Base-by-base conservation (phyloP, 2,113 vertebrate species). In the Platichthys stellatus region DNA sequence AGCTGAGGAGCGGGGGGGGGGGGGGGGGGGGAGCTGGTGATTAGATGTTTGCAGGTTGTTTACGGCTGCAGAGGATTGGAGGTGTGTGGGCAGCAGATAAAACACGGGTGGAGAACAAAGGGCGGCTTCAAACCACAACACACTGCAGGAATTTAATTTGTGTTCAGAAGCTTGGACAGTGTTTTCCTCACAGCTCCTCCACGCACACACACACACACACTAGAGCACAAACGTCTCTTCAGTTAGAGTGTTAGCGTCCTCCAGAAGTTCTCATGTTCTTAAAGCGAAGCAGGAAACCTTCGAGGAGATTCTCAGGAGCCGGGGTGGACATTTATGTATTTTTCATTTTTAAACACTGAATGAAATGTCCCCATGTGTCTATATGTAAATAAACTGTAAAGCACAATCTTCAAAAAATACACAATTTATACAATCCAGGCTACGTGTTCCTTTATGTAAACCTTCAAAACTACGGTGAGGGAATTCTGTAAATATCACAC, bases 351-450 rank as follows among this genome's bases (percentile, higher is more conserved):
- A 59, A 72, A 78, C 69, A 70, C n/a, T 63, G 21, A 12, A 63
- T 35, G 31, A 7, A 31, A 31, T 77, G 24, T 49, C 60, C 4
- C 4, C 47, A 24, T 11, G 54, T 66, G 14, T 72, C 35, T 47
- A 10, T 79, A 45, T 83, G 47, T 51, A 51, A 51, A 54, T 54
- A 54, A 8, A 65, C 21, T 67, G 31, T 69, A 72, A 75, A 85
- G 66, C 76, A 82, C 72, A 82, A 78, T 51, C 45, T 59, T 51
- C 13, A 1, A 0, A 76, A 76, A 78, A 76, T 17, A 78, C 61
- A 69, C 60, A 63, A 35, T 82, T 76, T 82, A 72, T 69, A 78
- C 63, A 78, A 63, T 49, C 63, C 15, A n/a, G 63, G 12, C 45
- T 49, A 5, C 45, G 45, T n/a, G 51, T 72, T 69, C 45, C 60